These are phyloP conservation scores for Apodemia hepburni DNA, from an alignment of 2,888 invertebrate species.

Conservation along the genomic window DNA sequence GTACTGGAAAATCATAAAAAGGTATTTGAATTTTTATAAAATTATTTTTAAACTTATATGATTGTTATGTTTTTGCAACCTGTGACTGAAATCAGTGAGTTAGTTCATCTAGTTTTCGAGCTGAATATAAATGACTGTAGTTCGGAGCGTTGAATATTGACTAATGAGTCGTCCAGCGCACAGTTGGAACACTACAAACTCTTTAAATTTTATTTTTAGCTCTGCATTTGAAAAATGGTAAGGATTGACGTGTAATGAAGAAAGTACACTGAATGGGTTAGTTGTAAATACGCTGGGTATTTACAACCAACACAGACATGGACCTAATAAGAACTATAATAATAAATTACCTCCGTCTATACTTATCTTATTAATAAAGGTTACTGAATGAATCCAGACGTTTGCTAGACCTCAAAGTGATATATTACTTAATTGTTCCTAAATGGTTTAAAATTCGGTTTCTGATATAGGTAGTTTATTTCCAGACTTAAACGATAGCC, in stretches of 20 bases:
- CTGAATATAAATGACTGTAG: slow-evolving; percentile 9
- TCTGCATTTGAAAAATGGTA: slow-evolving; percentile 7
- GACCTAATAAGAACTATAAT: not conserved
- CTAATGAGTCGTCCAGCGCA: slow-evolving; percentile 12
- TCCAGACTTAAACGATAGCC: no score
- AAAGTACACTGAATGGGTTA: not conserved
- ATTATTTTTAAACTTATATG: slow-evolving; percentile 26
- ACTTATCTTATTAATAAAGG: not conserved
- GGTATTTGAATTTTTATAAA: not conserved
- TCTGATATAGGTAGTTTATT: no score
- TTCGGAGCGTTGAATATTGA: slow-evolving; percentile 10
- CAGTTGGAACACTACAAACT: slow-evolving; percentile 11
- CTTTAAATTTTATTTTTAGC: slow-evolving; percentile 9
- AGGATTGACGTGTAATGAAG: not conserved
- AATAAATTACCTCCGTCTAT: not conserved
- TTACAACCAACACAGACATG: not conserved
- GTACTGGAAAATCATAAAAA: no score
- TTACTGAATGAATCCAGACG: not conserved
- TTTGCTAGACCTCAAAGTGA: no score
- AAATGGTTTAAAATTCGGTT: no score
- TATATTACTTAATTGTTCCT: no score
- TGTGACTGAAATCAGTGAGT: not conserved
- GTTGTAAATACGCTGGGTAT: not conserved
- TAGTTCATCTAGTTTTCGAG: slow-evolving; percentile 4
- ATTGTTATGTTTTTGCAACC: slow-evolving; percentile 20